Evolutionary conservation across 1,140 invertebrate genomes (phyloP), one percentile per base, ranked within the genome.

Genomic region (Lepidurus packardi): DNA sequence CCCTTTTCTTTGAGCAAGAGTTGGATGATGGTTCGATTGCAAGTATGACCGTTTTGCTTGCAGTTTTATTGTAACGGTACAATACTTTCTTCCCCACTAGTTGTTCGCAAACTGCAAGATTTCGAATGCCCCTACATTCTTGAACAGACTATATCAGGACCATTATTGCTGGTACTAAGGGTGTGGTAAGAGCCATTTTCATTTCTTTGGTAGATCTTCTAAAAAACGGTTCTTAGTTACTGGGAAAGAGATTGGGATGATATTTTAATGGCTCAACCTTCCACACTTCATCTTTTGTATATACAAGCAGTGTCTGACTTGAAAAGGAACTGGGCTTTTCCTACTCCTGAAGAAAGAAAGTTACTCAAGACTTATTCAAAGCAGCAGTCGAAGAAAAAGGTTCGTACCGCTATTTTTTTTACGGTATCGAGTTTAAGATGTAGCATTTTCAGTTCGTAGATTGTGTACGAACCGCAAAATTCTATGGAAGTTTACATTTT

Each of bases 401-500:
- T 94, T 86, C 80, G 79, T 80, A 73, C 44, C 43, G 79, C 80
- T 53, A 78, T 81, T 34, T 47, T 34, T 47, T 77, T 73, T 74
- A 25, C 45, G 53, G 43, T 79, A 78, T 4, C 2, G 47, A 34
- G 21, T 75, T 77, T 73, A 73, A 25, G 21, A n/a, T 13, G 9
- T 47, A 80, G 77, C 76, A 78, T 80, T 81, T 80, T 81, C 79
- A 95, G 92, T 98, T 95, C 85, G 86, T 98, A 79, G 90, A 94
- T 81, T 82, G 94, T 80, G 93, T 91, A 7, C 88, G 91, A 79
- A 91, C 89, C 44, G 85, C 96, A 77, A 94, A 93, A 81, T 94
- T 93, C 83, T 98, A 98, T 85, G 94, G 95, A 8, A 94, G 92
- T 83, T 87, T 96, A 78, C 92, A 96, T 81, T 96, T 96, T 81